Evolutionary conservation across 2,113 vertebrate genomes (phyloP).

Genomic region (Eolophus roseicapilla): DNA sequence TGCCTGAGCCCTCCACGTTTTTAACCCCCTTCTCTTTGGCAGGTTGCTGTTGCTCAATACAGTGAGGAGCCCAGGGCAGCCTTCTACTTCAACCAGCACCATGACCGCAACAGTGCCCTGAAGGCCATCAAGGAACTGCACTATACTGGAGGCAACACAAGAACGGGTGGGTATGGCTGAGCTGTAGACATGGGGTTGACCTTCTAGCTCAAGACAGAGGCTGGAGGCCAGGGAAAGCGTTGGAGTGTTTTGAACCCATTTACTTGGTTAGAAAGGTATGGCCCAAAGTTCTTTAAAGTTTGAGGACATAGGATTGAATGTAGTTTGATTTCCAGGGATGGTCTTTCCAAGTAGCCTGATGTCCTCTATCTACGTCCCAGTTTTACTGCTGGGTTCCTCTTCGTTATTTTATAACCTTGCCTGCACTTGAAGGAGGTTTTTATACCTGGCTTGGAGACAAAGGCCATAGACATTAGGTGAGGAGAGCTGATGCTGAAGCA

Average conservation of each 20-base stretch:
- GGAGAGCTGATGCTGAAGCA: neutral
- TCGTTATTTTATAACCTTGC: neutral
- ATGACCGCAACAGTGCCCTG: conserved; percentile 80
- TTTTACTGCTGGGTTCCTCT: neutral
- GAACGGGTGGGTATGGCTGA: conserved; percentile 73
- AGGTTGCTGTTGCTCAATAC: conserved; percentile 89
- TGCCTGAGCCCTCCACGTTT: neutral
- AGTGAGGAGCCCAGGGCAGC: conserved; percentile 84
- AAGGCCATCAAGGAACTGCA: conserved; percentile 73
- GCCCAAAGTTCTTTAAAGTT: neutral
- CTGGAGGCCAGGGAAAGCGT: neutral
- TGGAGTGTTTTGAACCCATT: neutral
- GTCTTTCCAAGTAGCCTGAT: neutral
- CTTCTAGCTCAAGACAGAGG: neutral
- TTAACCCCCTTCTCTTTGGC: neutral
- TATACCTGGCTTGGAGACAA: neutral
- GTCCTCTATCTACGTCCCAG: neutral
- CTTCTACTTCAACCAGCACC: conserved; percentile 79
- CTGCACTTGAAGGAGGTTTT: neutral
- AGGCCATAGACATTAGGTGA: neutral
- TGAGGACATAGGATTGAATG: rapidly evolving
- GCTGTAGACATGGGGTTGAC: neutral
- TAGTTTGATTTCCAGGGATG: neutral
- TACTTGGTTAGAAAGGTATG: neutral
- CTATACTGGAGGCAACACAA: conserved; percentile 87